Percentiles rank a stretch among this genome's conserved stretches.
Conservation (phyloP, 35 echinoderm and acorn worm genomes). For the Anneissia japonica region DNA sequence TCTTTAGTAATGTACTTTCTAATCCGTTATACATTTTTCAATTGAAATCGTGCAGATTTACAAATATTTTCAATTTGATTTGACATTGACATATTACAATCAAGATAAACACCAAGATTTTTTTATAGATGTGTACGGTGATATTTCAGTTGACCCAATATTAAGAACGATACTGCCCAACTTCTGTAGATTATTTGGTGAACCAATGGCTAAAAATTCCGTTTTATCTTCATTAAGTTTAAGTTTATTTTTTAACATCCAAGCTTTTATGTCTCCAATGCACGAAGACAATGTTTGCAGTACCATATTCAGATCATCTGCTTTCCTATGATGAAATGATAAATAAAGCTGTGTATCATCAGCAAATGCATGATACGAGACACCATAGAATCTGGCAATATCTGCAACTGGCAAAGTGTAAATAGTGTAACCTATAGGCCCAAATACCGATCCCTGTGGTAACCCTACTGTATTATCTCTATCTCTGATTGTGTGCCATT, state of each 20-base stretch:
- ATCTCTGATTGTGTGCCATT: no score
- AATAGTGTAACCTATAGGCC: conserved; percentile 36
- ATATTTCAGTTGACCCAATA: not conserved
- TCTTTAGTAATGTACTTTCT: no score
- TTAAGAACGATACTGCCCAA: not conserved
- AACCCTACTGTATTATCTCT: no score
- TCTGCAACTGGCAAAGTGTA: conserved; percentile 28
- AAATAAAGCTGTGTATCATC: conserved; percentile 51
- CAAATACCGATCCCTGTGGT: conserved; percentile 46
- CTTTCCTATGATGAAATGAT: conserved; percentile 31
- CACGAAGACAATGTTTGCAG: conserved; percentile 2
- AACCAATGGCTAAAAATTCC: conserved; percentile 15
- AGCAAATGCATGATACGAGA: conserved; percentile 43
- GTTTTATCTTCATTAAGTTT: conserved; percentile 45
- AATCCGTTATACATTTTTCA: conserved; percentile 32
- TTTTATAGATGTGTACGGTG: conserved; percentile 18
- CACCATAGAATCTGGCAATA: conserved; percentile 5
- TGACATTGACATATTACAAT: conserved; percentile 39
- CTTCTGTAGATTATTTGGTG: not conserved
- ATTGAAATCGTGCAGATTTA: conserved; percentile 6
- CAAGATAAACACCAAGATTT: conserved; percentile 39
- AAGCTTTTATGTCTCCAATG: conserved; percentile 11
- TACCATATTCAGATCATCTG: conserved; percentile 5
- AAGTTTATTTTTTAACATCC: conserved; percentile 28
- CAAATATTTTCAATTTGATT: conserved; percentile 1